These are phyloP conservation scores for Eupithecia subfuscata DNA, from an alignment of 2,888 invertebrate species.

Conservation along the genomic window DNA sequence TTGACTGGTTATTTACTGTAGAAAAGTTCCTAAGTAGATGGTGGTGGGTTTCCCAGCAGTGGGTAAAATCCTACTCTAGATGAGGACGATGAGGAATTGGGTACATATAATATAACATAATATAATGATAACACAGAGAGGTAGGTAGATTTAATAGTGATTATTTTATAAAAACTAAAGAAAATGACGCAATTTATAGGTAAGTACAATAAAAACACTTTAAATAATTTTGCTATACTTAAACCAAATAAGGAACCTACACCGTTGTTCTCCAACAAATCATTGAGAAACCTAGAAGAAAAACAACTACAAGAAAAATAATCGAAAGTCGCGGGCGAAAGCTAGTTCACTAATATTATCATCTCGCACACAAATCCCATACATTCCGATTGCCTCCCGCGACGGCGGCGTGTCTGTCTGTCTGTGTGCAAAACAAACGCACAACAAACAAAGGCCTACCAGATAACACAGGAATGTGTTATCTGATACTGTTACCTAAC, in stretches of 20 bases:
- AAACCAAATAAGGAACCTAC: background rate
- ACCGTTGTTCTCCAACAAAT: background rate
- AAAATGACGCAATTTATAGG: too few species aligned
- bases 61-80: background rate
- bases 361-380: too few species aligned
- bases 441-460: slow-evolving; percentile 27
- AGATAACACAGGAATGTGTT: slow-evolving; percentile 35
- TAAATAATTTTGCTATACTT: too few species aligned
- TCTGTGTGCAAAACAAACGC: slow-evolving; percentile 3
- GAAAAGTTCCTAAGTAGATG: too few species aligned
- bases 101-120: too few species aligned
- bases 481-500: slow-evolving; percentile 30
- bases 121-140: too few species aligned
- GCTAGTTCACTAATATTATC: too few species aligned
- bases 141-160: too few species aligned
- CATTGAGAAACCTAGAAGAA: background rate
- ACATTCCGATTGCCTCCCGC: background rate
- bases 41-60: background rate
- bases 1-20: too few species aligned
- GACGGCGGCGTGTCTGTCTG: background rate
- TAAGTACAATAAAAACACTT: too few species aligned
- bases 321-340: background rate
- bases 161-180: too few species aligned
- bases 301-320: background rate
- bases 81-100: too few species aligned